phyloP scores from a whole-genome alignment of 1,140 invertebrate genomes.

The Zophobas morio region DNA sequence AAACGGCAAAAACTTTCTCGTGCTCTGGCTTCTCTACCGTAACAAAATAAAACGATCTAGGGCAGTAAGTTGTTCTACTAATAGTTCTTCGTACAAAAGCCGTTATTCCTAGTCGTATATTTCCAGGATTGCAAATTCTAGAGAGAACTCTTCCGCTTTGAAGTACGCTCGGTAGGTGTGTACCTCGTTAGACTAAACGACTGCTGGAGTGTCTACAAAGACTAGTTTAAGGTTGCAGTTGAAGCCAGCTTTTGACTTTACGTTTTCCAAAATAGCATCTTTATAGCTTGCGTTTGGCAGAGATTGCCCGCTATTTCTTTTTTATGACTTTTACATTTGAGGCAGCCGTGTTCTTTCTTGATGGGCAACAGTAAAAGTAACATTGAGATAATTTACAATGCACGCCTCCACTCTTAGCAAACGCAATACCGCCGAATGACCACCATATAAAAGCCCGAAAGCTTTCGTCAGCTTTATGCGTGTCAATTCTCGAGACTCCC shows the following conservation, averaged over 20 bases:
- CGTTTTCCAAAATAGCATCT: slow-evolving; percentile 31
- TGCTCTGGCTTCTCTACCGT: too few relatives aligned
- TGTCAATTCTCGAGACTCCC: slow-evolving; percentile 30
- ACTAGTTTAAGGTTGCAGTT: slow-evolving; percentile 13
- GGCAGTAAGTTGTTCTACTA: too few relatives aligned
- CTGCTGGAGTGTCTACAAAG: neutral
- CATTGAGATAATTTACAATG: slow-evolving; percentile 51
- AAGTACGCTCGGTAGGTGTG: too few relatives aligned
- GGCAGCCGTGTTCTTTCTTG: slow-evolving; percentile 46
- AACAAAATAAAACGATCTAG: too few relatives aligned
- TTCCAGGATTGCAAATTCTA: too few relatives aligned
- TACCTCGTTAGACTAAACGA: too few relatives aligned
- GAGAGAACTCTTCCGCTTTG: too few relatives aligned
- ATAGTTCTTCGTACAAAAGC: too few relatives aligned
- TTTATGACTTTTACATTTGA: slow-evolving; percentile 48
- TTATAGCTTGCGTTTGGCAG: slow-evolving; percentile 43
- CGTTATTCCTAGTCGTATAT: too few relatives aligned
- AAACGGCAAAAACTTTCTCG: too few relatives aligned
- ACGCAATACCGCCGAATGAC: slow-evolving; percentile 44
- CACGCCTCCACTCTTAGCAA: slow-evolving; percentile 52
- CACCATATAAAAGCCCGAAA: slow-evolving; percentile 48
- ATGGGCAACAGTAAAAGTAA: slow-evolving; percentile 50
- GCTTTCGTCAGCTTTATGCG: slow-evolving; percentile 36
- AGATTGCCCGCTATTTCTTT: slow-evolving; percentile 46
- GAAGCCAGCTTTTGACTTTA: slow-evolving; percentile 8